Evolutionary conservation across 2,888 invertebrate species (phyloP).

Genomic region (Metalampra italica): DNA sequence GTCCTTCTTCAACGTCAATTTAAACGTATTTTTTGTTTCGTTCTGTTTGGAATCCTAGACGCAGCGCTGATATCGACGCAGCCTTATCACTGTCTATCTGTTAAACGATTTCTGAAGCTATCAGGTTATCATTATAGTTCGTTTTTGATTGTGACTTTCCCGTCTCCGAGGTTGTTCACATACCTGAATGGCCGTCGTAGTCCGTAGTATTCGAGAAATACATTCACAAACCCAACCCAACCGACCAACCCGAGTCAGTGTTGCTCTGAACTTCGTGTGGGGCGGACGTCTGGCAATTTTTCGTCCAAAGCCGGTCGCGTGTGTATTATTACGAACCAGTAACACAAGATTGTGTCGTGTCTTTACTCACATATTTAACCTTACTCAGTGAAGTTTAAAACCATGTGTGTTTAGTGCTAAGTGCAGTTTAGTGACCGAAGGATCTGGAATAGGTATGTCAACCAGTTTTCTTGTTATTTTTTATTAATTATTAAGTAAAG

Average conservation of each 20-base stretch:
- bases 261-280: constrained; percentile 30
- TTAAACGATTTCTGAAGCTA: constrained; percentile 40
- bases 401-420: constrained; percentile 47
- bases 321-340: constrained; percentile 27
- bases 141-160: constrained; percentile 37
- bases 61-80: constrained; percentile 75
- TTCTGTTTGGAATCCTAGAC: constrained; percentile 66
- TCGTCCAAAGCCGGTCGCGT: constrained; percentile 42
- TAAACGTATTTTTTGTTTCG: constrained; percentile 30
- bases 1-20: constrained; percentile 34
- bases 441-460: constrained; percentile 47
- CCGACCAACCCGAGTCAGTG: constrained; percentile 41
- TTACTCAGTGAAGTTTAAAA: constrained; percentile 56
- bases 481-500: constrained; percentile 43
- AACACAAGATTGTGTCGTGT: constrained; percentile 20
- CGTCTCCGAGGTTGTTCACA: constrained; percentile 60
- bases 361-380: constrained; percentile 45
- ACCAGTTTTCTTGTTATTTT: constrained; percentile 35
- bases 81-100: constrained; percentile 55
- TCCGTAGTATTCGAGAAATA: constrained; percentile 70
- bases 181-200: constrained; percentile 72
- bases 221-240: constrained; percentile 45
- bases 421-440: constrained; percentile 27
- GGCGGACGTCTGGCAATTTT: constrained; percentile 22
- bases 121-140: constrained; percentile 31